These are phyloP conservation scores for Cyrtodaria siliqua DNA, from an alignment of 2,888 invertebrate genomes.

Conservation along the genomic window DNA sequence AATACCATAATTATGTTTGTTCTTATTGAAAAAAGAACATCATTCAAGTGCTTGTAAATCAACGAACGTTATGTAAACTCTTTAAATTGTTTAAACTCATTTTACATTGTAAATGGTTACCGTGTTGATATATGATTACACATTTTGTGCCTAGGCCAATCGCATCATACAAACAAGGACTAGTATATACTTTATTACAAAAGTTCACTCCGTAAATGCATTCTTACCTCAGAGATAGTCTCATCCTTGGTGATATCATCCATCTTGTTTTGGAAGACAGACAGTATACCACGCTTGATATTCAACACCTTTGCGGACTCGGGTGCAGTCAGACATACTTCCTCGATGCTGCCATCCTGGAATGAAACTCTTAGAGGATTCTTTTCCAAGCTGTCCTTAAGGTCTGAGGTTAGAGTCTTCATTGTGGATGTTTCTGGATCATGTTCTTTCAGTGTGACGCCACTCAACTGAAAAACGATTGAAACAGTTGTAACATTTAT, in stretches of 20 bases:
- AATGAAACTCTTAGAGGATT: conserved; percentile 53
- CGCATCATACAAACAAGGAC: too few species aligned
- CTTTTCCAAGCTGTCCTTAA: conserved; percentile 32
- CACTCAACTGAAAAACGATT: conserved; percentile 51
- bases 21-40: too few species aligned
- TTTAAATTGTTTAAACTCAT: too few species aligned
- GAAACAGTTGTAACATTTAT: not conserved
- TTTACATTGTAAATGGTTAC: too few species aligned
- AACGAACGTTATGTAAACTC: too few species aligned
- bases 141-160: too few species aligned
- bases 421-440: conserved; percentile 48
- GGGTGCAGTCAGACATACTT: conserved; percentile 42
- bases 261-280: conserved; percentile 61
- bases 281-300: conserved; percentile 62
- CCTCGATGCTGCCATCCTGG: conserved; percentile 59
- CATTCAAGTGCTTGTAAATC: too few species aligned
- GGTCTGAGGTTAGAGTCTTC: conserved; percentile 29
- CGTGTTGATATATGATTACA: too few species aligned
- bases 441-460: conserved; percentile 52
- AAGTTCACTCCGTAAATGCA: too few species aligned
- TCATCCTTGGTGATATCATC: conserved; percentile 50
- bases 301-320: conserved; percentile 41
- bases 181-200: too few species aligned
- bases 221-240: conserved; percentile 49
- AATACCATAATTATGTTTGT: too few species aligned